A percentile compares a stretch with the other conserved stretches of the same genome.
Conservation (phyloP, 1,140 invertebrate species). For the Drosophila lini region DNA sequence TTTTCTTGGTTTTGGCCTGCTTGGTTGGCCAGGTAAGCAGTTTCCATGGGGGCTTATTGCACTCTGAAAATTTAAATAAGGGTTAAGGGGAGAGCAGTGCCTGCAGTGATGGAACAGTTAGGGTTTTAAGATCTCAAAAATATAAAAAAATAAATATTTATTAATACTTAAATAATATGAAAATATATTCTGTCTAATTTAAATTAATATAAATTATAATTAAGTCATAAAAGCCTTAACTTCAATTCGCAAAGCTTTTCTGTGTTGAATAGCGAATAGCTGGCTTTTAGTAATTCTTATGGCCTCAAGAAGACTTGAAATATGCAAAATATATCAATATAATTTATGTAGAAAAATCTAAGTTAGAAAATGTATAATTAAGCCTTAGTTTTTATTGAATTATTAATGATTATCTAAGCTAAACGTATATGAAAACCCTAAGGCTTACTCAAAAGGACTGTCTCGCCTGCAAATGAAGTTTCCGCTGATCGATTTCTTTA, state of each 20-base stretch:
- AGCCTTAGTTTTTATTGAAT: neutral
- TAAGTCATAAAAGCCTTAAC: no score
- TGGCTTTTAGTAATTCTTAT: no score
- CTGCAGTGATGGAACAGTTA: neutral
- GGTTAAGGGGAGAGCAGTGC: neutral
- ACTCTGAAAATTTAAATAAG: constrained; percentile 9
- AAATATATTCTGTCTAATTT: no score
- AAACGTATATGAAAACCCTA: neutral
- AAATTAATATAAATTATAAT: no score
- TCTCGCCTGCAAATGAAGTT: neutral
- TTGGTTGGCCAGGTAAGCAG: constrained; percentile 8
- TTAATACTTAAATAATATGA: no score
- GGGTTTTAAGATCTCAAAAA: neutral
- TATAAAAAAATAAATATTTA: no score
- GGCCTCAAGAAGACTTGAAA: no score
- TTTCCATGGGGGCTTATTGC: neutral
- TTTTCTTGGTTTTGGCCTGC: neutral
- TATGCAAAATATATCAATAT: no score
- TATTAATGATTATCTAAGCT: neutral
- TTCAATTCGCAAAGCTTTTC: no score
- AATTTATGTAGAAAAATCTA: neutral
- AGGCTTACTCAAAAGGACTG: neutral
- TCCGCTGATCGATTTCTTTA: constrained; percentile 13
- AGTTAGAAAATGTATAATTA: neutral
- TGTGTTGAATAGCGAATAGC: no score